Evolutionary conservation across 1,140 invertebrate genomes (phyloP), one percentile per base, ranked within the genome.

Genomic region (Aphaenogaster floridana): DNA sequence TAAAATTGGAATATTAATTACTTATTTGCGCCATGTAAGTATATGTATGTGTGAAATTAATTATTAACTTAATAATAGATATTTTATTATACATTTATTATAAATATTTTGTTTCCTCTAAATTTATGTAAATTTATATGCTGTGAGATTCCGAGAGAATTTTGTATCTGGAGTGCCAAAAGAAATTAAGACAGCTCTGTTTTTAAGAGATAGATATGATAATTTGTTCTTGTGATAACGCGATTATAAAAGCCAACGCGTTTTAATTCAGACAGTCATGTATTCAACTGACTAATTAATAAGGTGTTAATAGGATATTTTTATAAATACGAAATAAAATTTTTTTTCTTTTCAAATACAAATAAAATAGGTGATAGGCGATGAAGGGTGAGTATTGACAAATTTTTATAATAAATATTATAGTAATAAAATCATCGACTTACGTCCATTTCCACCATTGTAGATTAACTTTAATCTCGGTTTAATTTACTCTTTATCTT

Each of bases 211-310:
- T n/a, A 84, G 80, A 74, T 61, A 74, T 61, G 54, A 63, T 74
- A 84, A 84, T 61, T 54, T 74, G 17, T 83, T 50, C 36, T 57
- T 72, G 68, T 4, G 80, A 76, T 84, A 84, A 83, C 52, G 52
- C 7, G 2, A 59, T 83, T 84, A 84, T 61, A 84, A 84, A 76
- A 84, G 52, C 52, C 11, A 54, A 9, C 11, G 71, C 52, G 34
- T 4, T 45, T 28, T 84, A 74, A 52, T 61, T 61, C 13, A 48
- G 1, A 17, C 50, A 81, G 48, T 71, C 15, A 54, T 54, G 13
- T 34, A 54, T 57, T 21, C 13, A 59, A 61, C 66, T 69, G 66
- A 84, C 36, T n/a, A 54, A 72, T 61, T 57, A 42, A 69, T 39
- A 42, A 50, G 15, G 54, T 83, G 52, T 57, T 48, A 48, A 61